phyloP scores from a whole-genome alignment of 2,888 invertebrate genomes.

The Aromia moschata region DNA sequence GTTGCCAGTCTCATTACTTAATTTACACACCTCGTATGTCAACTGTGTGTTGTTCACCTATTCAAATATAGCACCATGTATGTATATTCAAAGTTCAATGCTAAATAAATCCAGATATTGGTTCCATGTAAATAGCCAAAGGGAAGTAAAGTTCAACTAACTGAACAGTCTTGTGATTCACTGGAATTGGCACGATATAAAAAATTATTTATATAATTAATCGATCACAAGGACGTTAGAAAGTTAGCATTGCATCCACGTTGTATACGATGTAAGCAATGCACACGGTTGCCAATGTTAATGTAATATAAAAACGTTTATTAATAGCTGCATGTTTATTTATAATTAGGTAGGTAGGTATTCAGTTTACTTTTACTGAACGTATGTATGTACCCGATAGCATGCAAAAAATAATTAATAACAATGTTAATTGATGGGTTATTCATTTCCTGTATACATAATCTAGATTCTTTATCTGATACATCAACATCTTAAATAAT shows the following conservation, averaged over 20 bases:
- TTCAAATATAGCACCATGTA: too few relatives aligned
- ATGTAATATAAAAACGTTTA: too few relatives aligned
- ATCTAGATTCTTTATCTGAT: neutral
- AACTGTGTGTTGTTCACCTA: too few relatives aligned
- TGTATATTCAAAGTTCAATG: too few relatives aligned
- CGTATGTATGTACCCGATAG: neutral
- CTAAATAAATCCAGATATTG: too few relatives aligned
- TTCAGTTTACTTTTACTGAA: neutral
- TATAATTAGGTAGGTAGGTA: too few relatives aligned
- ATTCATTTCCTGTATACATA: neutral
- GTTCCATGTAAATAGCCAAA: too few relatives aligned
- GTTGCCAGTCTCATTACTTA: too few relatives aligned
- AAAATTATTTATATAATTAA: slow-evolving; percentile 6
- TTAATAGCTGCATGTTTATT: slow-evolving; percentile 11
- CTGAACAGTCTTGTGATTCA: too few relatives aligned
- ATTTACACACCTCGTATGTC: too few relatives aligned
- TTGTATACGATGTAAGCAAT: slow-evolving; percentile 3
- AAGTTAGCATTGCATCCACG: slow-evolving; percentile 6
- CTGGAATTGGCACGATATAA: neutral
- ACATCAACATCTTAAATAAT: neutral
- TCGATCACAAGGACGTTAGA: slow-evolving; percentile 11
- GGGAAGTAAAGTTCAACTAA: too few relatives aligned
- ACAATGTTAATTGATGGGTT: too few relatives aligned
- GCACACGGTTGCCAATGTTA: slow-evolving; percentile 8
- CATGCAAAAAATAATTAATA: neutral